Evolutionary conservation across 2,888 invertebrate genomes (phyloP), one percentile per base, ranked within the genome.

Genomic region (Orchestes rusci): DNA sequence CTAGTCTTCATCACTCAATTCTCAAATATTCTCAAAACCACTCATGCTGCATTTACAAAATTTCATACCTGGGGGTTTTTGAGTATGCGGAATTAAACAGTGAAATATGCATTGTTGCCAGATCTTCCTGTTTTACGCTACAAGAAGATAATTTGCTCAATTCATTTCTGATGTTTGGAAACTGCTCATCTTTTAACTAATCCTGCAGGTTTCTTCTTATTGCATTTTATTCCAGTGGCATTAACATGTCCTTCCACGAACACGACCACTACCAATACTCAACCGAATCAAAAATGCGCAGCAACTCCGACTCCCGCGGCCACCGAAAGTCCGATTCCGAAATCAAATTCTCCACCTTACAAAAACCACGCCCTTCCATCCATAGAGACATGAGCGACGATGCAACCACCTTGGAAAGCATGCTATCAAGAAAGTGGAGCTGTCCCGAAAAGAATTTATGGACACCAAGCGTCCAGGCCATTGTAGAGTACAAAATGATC

Each of bases 401-500:
- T 45, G 50, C 51, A 2, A 50, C 45, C 35, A 48, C 55, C 28
- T 36, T 57, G 37, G 58, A 56, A 48, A 74, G 59, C 66, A 70
- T 58, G 66, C 72, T 2, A 62, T 70, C 72, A 42, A 69, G 72
- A 55, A 70, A 72, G 55, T 89, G 87, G 86, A 80, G 82, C 51
- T 77, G 80, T 52, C 83, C 88, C 1, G 82, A 89, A 0, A 86
- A 87, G 58, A 75, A 76, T 32, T 79, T 92, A 30, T 89, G 90
- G 82, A 86, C 86, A 59, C 81, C 84, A 8, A 76, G 83, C 7
- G 74, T 88, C 7, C 85, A 86, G 80, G 90, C 89, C 0, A 73
- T 91, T 36, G 79, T 82, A 50, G 87, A 89, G 60, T 89, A 80
- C 68, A 76, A 79, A 50, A 92, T 92, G 91, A 77, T 93, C 43